Evolutionary conservation across 2,113 vertebrate species (phyloP).

Genomic region (Baryphthengus martii): DNA sequence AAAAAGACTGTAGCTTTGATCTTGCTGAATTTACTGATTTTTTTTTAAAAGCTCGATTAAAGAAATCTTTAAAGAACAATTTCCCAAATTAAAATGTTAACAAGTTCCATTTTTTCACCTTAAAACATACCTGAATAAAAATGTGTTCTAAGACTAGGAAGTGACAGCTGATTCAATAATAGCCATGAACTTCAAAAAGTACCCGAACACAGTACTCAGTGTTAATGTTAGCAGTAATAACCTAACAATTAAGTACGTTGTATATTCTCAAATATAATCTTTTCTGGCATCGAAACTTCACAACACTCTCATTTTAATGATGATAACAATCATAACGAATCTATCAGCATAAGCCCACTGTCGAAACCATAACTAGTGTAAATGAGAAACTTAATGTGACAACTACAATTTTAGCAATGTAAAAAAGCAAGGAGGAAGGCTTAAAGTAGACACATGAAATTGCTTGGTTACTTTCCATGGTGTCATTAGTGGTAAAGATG

Average conservation of each 20-base stretch:
- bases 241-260: not conserved
- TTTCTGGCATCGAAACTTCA: not conserved
- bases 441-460: not conserved
- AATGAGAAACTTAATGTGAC: not conserved
- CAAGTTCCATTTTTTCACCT: not conserved
- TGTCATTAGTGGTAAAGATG: not conserved
- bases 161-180: not conserved
- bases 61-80: not conserved
- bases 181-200: not conserved
- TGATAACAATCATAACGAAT: not conserved
- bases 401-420: not conserved
- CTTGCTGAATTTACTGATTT: not conserved
- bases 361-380: not conserved
- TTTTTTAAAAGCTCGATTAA: not conserved
- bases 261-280: not conserved
- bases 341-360: not conserved
- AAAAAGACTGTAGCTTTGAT: not conserved
- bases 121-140: not conserved
- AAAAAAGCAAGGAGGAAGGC: not conserved
- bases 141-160: not conserved
- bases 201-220: not conserved
- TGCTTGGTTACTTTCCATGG: not conserved
- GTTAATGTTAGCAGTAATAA: not conserved
- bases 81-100: not conserved
- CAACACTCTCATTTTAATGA: not conserved